These are phyloP conservation scores for Zelleria hepariella DNA, from an alignment of 2,888 invertebrate genomes.

Conservation along the genomic window DNA sequence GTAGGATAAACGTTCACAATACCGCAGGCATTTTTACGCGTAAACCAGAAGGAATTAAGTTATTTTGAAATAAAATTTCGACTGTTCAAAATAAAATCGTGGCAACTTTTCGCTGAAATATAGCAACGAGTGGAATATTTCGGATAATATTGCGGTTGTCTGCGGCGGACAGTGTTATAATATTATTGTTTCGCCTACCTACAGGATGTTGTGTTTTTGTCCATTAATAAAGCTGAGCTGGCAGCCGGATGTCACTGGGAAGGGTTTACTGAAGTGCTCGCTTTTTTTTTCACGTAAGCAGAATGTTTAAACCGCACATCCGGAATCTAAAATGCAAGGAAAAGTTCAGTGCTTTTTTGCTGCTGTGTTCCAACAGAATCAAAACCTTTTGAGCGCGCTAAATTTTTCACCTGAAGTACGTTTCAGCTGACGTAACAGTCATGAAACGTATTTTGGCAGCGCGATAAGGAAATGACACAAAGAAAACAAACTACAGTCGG, in stretches of 20 bases:
- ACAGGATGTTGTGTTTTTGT: not conserved
- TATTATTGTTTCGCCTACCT: not conserved
- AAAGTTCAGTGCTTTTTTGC: not conserved
- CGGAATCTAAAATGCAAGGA: not conserved
- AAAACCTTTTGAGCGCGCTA: conserved; percentile 36
- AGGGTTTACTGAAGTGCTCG: not conserved
- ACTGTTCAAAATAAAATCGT: conserved; percentile 1
- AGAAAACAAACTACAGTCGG: conserved; percentile 69
- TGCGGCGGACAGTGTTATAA: conserved; percentile 42
- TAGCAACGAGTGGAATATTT: conserved; percentile 40
- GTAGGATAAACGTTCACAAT: not conserved
- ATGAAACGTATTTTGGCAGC: conserved; percentile 70
- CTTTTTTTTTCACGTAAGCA: not conserved
- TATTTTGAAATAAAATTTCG: conserved; percentile 4
- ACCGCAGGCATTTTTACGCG: not conserved
- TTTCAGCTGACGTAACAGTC: conserved; percentile 65
- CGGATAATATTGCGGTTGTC: conserved; percentile 51
- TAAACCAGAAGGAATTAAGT: conserved; percentile 3
- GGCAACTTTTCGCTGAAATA: not conserved
- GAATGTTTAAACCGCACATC: not conserved
- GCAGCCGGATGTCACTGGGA: not conserved
- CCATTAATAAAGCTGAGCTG: not conserved
- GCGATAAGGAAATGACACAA: conserved; percentile 72
- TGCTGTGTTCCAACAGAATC: conserved; percentile 17
- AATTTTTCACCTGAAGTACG: conserved; percentile 64